These are phyloP conservation scores for Vicugna pacos DNA, from an alignment of 2,113 vertebrate species.

Conservation along the genomic window DNA sequence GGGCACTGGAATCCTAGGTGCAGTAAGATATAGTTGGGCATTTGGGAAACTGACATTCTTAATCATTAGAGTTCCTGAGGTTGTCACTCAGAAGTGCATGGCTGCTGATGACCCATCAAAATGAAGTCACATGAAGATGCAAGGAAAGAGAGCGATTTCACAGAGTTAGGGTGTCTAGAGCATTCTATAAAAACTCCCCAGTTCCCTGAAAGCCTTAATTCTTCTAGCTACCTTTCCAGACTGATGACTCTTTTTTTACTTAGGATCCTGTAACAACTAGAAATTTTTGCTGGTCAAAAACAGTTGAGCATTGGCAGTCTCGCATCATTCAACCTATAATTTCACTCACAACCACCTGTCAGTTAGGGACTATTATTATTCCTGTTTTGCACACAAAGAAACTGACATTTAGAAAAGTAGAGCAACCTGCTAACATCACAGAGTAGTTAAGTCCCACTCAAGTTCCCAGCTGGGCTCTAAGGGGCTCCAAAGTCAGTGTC, in stretches of 20 bases:
- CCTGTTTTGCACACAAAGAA: background rate
- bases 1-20: background rate
- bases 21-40: background rate
- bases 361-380: background rate
- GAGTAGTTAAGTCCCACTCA: background rate
- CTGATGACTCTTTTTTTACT: background rate
- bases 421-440: background rate
- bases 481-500: background rate
- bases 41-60: background rate
- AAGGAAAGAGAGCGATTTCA: background rate
- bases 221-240: constrained; percentile 1
- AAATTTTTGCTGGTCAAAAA: constrained; percentile 34
- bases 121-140: background rate
- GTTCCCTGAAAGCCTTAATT: background rate
- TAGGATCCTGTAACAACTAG: background rate
- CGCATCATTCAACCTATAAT: background rate
- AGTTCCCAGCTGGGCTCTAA: background rate
- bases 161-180: background rate
- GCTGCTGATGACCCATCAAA: background rate
- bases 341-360: background rate
- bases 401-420: background rate
- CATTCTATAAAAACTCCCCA: background rate
- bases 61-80: background rate
- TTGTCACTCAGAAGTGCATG: background rate
- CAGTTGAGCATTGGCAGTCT: background rate